These are phyloP conservation scores for Motacilla tschutschensis DNA, from an alignment of 2,113 vertebrate species.

Conservation along the genomic window DNA sequence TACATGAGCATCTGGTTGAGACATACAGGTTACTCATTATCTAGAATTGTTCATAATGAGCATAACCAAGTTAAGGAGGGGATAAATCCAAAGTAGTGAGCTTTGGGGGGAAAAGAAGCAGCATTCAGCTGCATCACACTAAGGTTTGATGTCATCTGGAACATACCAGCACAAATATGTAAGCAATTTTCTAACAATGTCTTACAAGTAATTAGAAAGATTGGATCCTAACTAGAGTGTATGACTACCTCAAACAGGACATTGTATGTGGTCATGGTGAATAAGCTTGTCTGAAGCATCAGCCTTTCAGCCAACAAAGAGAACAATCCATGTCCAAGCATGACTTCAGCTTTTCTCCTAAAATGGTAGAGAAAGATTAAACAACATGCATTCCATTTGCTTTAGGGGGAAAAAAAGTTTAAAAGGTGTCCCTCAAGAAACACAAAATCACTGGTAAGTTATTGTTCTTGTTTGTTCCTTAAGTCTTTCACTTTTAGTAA, in stretches of 20 bases:
- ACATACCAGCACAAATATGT: slow-evolving; percentile 31
- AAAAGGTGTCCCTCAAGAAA: neutral
- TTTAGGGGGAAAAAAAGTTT: neutral
- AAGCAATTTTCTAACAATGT: slow-evolving; percentile 39
- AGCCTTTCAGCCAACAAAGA: slow-evolving; percentile 92
- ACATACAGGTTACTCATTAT: neutral
- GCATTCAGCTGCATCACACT: neutral
- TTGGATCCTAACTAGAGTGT: slow-evolving; percentile 31
- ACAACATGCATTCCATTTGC: neutral
- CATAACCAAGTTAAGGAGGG: neutral
- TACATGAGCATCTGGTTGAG: neutral
- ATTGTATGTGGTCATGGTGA: slow-evolving; percentile 95
- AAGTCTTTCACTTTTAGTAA: neutral
- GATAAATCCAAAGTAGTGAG: neutral
- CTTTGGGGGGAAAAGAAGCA: neutral
- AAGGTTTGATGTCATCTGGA: slow-evolving; percentile 41
- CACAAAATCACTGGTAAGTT: neutral
- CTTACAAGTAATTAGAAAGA: slow-evolving; percentile 53
- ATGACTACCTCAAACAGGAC: slow-evolving; percentile 92
- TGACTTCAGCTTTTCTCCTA: slow-evolving; percentile 96
- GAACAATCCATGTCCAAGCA: slow-evolving; percentile 94
- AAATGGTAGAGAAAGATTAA: slow-evolving; percentile 45
- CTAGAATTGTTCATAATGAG: neutral
- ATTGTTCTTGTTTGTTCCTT: neutral
- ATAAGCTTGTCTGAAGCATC: slow-evolving; percentile 88